phyloP scores from a whole-genome alignment of 2,113 vertebrate genomes.

The Taurulus bubalis region DNA sequence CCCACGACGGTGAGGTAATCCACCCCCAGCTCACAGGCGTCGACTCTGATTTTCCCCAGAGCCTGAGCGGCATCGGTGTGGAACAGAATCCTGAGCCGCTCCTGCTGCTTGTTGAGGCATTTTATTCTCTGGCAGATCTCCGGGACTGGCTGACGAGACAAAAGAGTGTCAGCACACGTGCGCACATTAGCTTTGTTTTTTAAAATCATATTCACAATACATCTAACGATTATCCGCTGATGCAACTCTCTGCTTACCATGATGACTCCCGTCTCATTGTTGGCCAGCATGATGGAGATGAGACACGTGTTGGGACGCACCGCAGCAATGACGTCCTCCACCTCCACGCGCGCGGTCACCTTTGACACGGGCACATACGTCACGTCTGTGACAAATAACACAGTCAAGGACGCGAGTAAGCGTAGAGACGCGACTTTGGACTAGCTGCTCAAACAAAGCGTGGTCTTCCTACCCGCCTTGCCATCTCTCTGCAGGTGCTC shows the following conservation, averaged over 20 bases:
- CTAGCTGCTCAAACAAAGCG: background rate
- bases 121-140: conserved; percentile 86
- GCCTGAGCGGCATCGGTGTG: conserved; percentile 96
- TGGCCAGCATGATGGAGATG: conserved; percentile 95
- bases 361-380: conserved; percentile 91
- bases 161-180: background rate
- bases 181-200: background rate
- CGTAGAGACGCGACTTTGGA: background rate
- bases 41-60: conserved; percentile 90
- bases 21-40: conserved; percentile 89
- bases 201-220: background rate
- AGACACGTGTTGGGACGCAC: conserved; percentile 91
- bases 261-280: conserved; percentile 95
- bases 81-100: conserved; percentile 80
- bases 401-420: background rate
- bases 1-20: conserved; percentile 96
- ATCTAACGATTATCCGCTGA: background rate
- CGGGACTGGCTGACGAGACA: conserved; percentile 84
- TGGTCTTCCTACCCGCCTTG: conserved; percentile 82
- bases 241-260: conserved; percentile 85
- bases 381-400: conserved; percentile 82
- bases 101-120: conserved; percentile 79
- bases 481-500: conserved; percentile 83
- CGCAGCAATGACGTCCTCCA: conserved; percentile 86
- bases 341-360: conserved; percentile 85